Conservation (phyloP, 2,113 vertebrate genomes). For the Etia nguti region DNA sequence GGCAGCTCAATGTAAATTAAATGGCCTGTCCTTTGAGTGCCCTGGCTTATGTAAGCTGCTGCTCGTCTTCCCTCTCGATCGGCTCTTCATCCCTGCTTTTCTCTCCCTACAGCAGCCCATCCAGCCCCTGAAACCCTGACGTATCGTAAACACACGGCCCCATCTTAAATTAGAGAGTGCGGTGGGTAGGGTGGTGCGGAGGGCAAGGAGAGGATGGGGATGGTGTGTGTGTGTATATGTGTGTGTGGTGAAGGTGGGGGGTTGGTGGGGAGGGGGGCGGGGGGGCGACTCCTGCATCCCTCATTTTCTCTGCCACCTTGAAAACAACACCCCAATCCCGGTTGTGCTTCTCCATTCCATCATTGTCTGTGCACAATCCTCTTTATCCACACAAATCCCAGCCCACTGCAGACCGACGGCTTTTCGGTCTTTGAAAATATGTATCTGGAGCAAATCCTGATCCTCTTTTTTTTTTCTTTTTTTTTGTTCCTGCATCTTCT, state of each 20-base stretch:
- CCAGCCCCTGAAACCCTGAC: constrained; percentile 29
- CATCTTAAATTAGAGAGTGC: constrained; percentile 26
- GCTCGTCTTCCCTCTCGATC: constrained; percentile 2
- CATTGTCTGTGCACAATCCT: constrained; percentile 52
- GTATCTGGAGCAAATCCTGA: background rate
- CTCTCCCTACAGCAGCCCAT: constrained; percentile 40
- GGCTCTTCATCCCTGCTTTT: constrained; percentile 45
- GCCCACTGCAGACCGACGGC: background rate
- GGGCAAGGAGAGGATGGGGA: background rate
- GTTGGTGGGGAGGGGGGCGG: background rate
- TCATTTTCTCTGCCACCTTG: constrained; percentile 63
- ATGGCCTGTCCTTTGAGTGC: constrained; percentile 61
- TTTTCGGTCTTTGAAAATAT: constrained; percentile 1
- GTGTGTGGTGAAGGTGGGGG: background rate
- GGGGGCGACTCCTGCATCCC: constrained; percentile 41
- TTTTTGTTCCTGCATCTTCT: constrained; percentile 31
- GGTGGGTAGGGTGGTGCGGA: background rate
- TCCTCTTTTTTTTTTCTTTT: constrained; percentile 9
- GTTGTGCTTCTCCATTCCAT: constrained; percentile 46
- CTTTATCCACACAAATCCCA: constrained; percentile 26
- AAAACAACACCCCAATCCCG: constrained; percentile 63
- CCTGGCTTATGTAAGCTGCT: constrained; percentile 68
- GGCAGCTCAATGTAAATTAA: constrained; percentile 62
- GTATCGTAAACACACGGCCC: constrained; percentile 25
- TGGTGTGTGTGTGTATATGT: background rate